Conservation (phyloP, 1,140 invertebrate species). For the Zaprionus lachaisei region DNA sequence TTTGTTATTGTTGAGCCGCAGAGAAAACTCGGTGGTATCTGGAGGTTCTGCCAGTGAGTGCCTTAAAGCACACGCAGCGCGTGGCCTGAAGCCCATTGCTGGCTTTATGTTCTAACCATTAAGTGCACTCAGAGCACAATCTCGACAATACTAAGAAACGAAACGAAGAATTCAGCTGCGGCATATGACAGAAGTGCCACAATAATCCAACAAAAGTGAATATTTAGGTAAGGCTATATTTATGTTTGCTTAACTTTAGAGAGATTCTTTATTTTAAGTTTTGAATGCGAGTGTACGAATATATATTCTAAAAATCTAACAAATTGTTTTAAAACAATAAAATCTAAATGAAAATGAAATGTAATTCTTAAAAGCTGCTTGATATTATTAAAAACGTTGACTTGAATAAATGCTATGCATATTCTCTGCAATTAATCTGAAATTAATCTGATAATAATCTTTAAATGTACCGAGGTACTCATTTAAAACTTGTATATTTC, state of each 20-base stretch:
- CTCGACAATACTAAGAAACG: not conserved
- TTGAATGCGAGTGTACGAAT: too few relatives aligned
- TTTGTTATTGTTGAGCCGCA: conserved; percentile 8
- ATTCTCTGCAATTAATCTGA: too few relatives aligned
- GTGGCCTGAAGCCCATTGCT: conserved; percentile 6
- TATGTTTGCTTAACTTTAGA: not conserved
- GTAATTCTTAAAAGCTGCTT: too few relatives aligned
- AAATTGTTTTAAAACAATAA: too few relatives aligned
- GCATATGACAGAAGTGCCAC: not conserved
- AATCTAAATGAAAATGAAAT: too few relatives aligned
- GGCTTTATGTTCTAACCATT: conserved; percentile 10
- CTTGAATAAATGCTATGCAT: too few relatives aligned
- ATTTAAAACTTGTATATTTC: too few relatives aligned
- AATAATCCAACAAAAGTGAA: not conserved
- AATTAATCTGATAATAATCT: too few relatives aligned
- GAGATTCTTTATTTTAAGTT: not conserved
- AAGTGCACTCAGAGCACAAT: conserved; percentile 19
- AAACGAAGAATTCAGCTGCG: not conserved
- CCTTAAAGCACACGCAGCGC: conserved; percentile 11
- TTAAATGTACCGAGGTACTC: too few relatives aligned
- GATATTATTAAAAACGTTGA: too few relatives aligned
- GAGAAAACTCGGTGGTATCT: not conserved
- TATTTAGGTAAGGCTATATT: not conserved
- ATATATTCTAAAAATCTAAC: too few relatives aligned
- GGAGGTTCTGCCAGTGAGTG: not conserved